Percentiles rank a stretch among this genome's conserved stretches.
phyloP scores from a whole-genome alignment of 1,140 invertebrate genomes.

The Drosophila triauraria region DNA sequence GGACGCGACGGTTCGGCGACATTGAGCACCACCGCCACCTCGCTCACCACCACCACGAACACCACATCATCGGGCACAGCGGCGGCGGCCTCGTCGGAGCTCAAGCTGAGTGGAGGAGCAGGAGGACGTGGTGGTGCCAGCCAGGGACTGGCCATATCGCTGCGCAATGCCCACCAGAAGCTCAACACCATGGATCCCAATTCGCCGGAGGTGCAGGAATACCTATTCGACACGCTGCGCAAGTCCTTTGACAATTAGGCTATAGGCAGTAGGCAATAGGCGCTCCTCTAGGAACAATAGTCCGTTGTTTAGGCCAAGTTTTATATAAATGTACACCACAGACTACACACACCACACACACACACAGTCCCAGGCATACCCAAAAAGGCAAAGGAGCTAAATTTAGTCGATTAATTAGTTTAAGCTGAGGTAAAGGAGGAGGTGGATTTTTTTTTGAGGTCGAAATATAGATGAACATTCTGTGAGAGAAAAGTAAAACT shows the following conservation, averaged over 20 bases:
- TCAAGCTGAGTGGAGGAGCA: slow-evolving; percentile 17
- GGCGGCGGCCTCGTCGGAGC: slow-evolving; percentile 2
- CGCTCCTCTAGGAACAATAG: slow-evolving; percentile 21
- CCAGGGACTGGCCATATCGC: slow-evolving; percentile 47
- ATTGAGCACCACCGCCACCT: slow-evolving; percentile 50
- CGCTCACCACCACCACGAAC: slow-evolving; percentile 39
- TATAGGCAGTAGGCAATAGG: slow-evolving; percentile 17
- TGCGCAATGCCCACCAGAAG: slow-evolving; percentile 78
- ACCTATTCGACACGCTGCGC: slow-evolving; percentile 87
- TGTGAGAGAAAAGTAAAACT: slow-evolving; percentile 46
- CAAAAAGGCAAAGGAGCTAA: slow-evolving; percentile 16
- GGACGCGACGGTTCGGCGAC: slow-evolving; percentile 49
- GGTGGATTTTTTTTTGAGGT: slow-evolving; percentile 51
- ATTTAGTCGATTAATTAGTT: slow-evolving; percentile 63
- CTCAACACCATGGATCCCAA: slow-evolving; percentile 87
- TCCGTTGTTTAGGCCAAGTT: slow-evolving; percentile 72
- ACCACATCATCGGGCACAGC: slow-evolving; percentile 13
- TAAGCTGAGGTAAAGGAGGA: slow-evolving; percentile 41
- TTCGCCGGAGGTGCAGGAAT: slow-evolving; percentile 87
- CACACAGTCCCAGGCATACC: slow-evolving; percentile 5
- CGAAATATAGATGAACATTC: slow-evolving; percentile 35
- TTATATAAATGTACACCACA: slow-evolving; percentile 60
- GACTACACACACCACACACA: slow-evolving; percentile 10
- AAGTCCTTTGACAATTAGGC: slow-evolving; percentile 87
- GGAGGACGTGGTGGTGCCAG: slow-evolving; percentile 1